Evolutionary conservation across 92 coral and sea anemone genomes (phyloP).

Genomic region (Micromussa lordhowensis): DNA sequence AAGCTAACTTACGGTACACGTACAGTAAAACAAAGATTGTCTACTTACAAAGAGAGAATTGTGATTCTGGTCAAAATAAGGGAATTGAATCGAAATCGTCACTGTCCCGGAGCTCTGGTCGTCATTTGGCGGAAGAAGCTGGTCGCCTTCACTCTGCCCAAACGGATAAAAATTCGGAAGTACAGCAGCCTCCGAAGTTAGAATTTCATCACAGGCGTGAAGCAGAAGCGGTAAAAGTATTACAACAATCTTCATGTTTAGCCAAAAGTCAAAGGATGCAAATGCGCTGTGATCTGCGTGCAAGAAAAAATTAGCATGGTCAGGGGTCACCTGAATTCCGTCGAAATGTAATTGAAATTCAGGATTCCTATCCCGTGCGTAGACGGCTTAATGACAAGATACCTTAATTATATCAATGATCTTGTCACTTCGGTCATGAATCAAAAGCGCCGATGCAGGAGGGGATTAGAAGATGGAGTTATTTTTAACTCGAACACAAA

Average conservation of each 20-base stretch:
- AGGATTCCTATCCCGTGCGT: too few relatives aligned
- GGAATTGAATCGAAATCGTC: conserved; percentile 58
- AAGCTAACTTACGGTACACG: background rate
- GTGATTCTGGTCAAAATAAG: conserved; percentile 71
- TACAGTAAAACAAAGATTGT: background rate
- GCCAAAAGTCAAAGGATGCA: background rate
- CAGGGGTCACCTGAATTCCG: background rate
- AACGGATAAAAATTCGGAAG: conserved; percentile 68
- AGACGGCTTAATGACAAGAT: too few relatives aligned
- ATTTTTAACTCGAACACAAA: too few relatives aligned
- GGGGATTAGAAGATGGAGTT: background rate
- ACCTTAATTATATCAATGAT: too few relatives aligned
- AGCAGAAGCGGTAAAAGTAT: background rate
- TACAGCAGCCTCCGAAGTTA: background rate
- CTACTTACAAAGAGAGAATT: conserved; percentile 73
- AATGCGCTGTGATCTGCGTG: background rate
- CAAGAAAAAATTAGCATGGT: background rate
- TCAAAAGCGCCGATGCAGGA: background rate
- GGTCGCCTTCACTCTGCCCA: conserved; percentile 49
- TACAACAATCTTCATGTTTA: background rate
- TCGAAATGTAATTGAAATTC: background rate
- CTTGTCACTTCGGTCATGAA: background rate
- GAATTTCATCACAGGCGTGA: background rate
- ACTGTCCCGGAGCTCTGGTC: conserved; percentile 71
- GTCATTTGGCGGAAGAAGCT: conserved; percentile 53